These are phyloP conservation scores for Chelonus formosanus DNA, from an alignment of 2,888 invertebrate species.

Conservation along the genomic window DNA sequence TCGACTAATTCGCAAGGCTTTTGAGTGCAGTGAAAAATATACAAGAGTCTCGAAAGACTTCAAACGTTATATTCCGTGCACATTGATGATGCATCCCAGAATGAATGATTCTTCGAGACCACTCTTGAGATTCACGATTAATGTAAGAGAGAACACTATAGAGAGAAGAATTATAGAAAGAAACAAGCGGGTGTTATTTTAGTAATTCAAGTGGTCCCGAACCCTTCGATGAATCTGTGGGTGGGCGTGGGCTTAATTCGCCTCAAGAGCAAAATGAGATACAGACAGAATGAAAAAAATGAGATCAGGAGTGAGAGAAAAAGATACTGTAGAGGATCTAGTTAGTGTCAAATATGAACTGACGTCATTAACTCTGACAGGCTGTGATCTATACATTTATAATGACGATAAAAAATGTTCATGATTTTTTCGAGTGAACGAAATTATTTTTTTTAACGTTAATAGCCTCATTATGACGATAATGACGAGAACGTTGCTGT, in stretches of 20 bases:
- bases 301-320: slow-evolving; percentile 11
- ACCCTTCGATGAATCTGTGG: slow-evolving; percentile 39
- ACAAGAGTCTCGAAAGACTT: background rate
- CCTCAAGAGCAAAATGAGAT: slow-evolving; percentile 30
- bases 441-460: no score
- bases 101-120: slow-evolving; percentile 30
- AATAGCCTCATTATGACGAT: background rate
- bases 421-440: background rate
- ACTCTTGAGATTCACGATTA: slow-evolving; percentile 22
- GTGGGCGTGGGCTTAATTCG: slow-evolving; percentile 43
- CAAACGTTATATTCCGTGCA: background rate
- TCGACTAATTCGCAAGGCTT: no score
- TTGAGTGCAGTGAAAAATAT: background rate
- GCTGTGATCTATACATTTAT: slow-evolving; percentile 20
- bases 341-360: slow-evolving; percentile 23
- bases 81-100: slow-evolving; percentile 29
- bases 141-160: slow-evolving; percentile 14
- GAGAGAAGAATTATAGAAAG: slow-evolving; percentile 21
- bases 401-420: background rate
- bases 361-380: slow-evolving; percentile 26
- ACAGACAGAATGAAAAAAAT: slow-evolving; percentile 3
- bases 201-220: slow-evolving; percentile 50
- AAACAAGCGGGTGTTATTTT: slow-evolving; percentile 53
- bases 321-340: slow-evolving; percentile 14
- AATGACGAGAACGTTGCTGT: background rate